phyloP scores from a whole-genome alignment of 2,113 vertebrate genomes.

The Scomber japonicus region DNA sequence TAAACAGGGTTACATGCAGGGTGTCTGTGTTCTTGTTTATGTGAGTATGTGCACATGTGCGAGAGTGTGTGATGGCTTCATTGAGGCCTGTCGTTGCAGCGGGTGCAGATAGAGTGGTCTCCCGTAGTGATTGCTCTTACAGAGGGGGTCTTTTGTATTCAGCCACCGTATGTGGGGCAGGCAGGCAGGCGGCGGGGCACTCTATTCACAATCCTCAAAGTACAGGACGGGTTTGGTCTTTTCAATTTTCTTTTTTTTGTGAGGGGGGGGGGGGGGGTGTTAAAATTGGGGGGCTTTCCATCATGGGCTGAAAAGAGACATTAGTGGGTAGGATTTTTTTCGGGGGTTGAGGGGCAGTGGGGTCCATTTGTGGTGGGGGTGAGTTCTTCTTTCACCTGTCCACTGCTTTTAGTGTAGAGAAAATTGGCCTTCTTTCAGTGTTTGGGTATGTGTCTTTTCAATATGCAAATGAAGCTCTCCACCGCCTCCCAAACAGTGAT shows the following conservation, averaged over 20 bases:
- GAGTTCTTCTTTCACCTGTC: slow-evolving; percentile 68
- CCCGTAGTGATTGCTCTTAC: slow-evolving; percentile 69
- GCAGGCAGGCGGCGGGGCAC: slow-evolving; percentile 66
- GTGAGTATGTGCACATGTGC: slow-evolving; percentile 28
- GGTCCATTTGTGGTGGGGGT: slow-evolving; percentile 33
- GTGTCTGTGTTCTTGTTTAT: slow-evolving; percentile 54
- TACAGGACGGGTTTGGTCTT: slow-evolving; percentile 73
- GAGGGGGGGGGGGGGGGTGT: not conserved
- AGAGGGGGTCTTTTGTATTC: slow-evolving; percentile 81
- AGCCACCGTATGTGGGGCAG: slow-evolving; percentile 74
- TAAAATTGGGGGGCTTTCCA: slow-evolving; percentile 51
- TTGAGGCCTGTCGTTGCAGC: slow-evolving; percentile 62
- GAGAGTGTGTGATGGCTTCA: slow-evolving; percentile 66
- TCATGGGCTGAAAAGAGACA: slow-evolving; percentile 52
- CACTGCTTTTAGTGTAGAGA: slow-evolving; percentile 36
- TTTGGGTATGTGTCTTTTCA: slow-evolving; percentile 61
- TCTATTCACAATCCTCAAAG: slow-evolving; percentile 76
- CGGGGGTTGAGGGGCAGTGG: too few species aligned
- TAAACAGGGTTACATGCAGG: slow-evolving; percentile 32
- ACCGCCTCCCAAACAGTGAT: slow-evolving; percentile 46
- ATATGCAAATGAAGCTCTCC: slow-evolving; percentile 63
- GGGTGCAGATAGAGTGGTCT: slow-evolving; percentile 72
- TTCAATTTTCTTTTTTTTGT: slow-evolving; percentile 46
- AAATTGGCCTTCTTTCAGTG: slow-evolving; percentile 51
- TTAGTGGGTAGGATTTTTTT: slow-evolving; percentile 20